These are phyloP conservation scores for Girardia tigrina DNA, from an alignment of 2,888 invertebrate species.

Conservation along the genomic window DNA sequence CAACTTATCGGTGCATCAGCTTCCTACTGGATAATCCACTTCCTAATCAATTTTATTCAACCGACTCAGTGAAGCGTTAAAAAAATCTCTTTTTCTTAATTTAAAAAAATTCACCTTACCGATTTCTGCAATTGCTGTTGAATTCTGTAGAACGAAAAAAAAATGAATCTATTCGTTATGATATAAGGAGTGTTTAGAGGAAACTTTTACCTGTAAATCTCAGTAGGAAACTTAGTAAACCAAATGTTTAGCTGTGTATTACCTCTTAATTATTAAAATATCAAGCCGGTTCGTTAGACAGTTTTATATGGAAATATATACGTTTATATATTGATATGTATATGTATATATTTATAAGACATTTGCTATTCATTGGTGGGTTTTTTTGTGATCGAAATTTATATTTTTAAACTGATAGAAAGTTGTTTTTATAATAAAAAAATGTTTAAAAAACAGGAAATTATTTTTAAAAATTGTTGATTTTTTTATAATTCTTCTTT, in stretches of 20 bases:
- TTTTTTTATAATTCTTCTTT: too few species aligned
- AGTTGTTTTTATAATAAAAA: too few species aligned
- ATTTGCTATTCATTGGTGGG: constrained; percentile 14
- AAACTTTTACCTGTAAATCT: background rate
- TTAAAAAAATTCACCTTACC: background rate
- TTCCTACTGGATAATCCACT: background rate
- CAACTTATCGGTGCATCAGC: background rate
- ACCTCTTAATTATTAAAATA: background rate
- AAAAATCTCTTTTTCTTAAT: background rate
- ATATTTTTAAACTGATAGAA: background rate
- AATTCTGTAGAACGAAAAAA: background rate
- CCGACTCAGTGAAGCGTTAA: constrained; percentile 14
- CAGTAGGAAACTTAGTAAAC: background rate
- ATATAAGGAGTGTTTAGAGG: background rate
- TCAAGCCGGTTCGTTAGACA: background rate
- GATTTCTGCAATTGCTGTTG: background rate
- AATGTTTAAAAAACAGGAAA: too few species aligned
- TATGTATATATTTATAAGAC: background rate
- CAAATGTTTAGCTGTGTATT: constrained; percentile 20
- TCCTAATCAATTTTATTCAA: background rate
- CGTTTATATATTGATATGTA: background rate
- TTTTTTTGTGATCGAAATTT: background rate
- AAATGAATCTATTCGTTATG: background rate
- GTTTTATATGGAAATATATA: background rate
- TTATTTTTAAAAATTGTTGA: too few species aligned